Conservation (phyloP, 1,140 invertebrate genomes). For the Copidosoma floridanum region DNA sequence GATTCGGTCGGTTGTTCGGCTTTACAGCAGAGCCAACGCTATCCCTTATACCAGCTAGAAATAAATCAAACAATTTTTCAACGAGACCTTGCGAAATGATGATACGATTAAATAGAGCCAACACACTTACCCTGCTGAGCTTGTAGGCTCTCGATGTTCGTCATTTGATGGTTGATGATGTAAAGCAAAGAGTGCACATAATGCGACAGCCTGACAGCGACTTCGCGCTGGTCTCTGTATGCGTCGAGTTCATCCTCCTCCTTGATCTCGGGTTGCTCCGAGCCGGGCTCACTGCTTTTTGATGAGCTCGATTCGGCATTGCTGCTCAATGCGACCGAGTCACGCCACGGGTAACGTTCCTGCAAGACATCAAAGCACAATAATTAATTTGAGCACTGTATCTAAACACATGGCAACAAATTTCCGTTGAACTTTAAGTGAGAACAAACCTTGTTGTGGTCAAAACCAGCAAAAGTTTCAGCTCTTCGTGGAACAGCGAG, state of each 20-base stretch:
- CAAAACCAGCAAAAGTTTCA: constrained; percentile 93
- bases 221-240: constrained; percentile 65
- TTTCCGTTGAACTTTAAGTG: neutral
- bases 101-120: neutral
- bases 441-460: constrained; percentile 61
- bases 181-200: constrained; percentile 79
- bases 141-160: constrained; percentile 75
- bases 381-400: neutral
- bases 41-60: constrained; percentile 41
- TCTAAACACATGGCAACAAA: neutral
- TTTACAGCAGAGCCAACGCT: constrained; percentile 43
- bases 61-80: too few relatives aligned
- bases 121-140: constrained; percentile 61
- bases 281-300: constrained; percentile 21
- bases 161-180: constrained; percentile 82
- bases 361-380: constrained; percentile 23
- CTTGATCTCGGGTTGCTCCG: constrained; percentile 31
- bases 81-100: too few relatives aligned
- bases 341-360: constrained; percentile 58
- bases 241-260: constrained; percentile 27
- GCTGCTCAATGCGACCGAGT: constrained; percentile 43
- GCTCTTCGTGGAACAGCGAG: constrained; percentile 77
- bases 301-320: constrained; percentile 32
- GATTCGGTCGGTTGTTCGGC: constrained; percentile 57
- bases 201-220: constrained; percentile 74